Percentiles rank a stretch among this genome's conserved stretches.
Evolutionary conservation across 2,797 vertebrate genomes (phyloP).

Genomic region (Eleutherodactylus coqui): DNA sequence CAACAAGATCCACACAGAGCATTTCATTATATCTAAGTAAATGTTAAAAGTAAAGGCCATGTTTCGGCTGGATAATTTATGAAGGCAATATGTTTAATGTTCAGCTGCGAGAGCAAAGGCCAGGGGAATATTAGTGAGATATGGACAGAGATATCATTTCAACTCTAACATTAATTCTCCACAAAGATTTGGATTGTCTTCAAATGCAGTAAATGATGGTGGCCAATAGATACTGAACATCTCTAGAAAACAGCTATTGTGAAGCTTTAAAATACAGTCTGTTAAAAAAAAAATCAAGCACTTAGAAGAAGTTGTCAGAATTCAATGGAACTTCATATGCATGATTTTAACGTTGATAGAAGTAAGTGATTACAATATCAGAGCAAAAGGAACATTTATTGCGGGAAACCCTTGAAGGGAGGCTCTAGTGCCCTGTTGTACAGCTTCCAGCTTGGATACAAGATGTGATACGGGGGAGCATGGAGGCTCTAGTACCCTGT

Average conservation of each 20-base stretch:
- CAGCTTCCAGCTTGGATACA: too few species aligned
- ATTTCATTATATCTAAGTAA: constrained; percentile 27
- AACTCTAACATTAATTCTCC: constrained; percentile 36
- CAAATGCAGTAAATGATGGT: constrained; percentile 35
- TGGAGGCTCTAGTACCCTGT: too few species aligned
- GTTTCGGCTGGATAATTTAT: constrained; percentile 45
- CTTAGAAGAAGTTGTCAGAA: too few species aligned
- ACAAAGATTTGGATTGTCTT: constrained; percentile 41
- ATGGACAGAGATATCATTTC: constrained; percentile 42
- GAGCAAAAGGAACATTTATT: too few species aligned
- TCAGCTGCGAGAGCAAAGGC: constrained; percentile 51
- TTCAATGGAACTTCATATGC: too few species aligned
- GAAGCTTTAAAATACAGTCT: background rate
- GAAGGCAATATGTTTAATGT: constrained; percentile 30
- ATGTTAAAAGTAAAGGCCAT: constrained; percentile 48
- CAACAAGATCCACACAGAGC: constrained; percentile 11
- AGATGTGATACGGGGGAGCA: too few species aligned
- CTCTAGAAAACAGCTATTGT: background rate
- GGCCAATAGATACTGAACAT: constrained; percentile 6
- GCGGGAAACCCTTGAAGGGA: too few species aligned
- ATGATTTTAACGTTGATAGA: too few species aligned
- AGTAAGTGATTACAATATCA: too few species aligned
- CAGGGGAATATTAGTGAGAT: constrained; percentile 47
- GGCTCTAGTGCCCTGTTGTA: too few species aligned
- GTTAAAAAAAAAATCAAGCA: too few species aligned